phyloP scores from a whole-genome alignment of 2,888 invertebrate species.

The Seira musarum region DNA sequence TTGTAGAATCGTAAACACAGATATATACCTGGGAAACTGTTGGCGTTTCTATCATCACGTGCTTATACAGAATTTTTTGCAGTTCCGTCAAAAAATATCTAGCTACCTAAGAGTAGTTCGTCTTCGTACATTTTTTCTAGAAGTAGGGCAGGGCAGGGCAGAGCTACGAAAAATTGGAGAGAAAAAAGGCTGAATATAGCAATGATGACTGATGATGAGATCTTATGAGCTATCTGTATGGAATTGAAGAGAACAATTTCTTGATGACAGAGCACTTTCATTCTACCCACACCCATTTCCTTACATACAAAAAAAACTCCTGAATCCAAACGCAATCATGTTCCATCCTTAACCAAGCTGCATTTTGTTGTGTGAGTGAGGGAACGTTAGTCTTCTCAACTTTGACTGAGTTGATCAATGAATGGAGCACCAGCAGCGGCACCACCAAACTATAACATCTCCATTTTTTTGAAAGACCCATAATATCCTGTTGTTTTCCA shows the following conservation, averaged over 20 bases:
- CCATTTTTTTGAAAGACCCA: background rate
- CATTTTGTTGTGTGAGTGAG: background rate
- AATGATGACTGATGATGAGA: constrained; percentile 60
- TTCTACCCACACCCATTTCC: constrained; percentile 6
- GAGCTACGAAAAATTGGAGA: constrained; percentile 49
- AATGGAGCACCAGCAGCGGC: background rate
- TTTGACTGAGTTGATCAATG: too few species aligned
- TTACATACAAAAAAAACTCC: constrained; percentile 10
- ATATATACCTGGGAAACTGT: too few species aligned
- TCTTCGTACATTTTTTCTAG: too few species aligned
- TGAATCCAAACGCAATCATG: background rate
- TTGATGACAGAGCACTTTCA: constrained; percentile 15
- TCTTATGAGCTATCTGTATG: constrained; percentile 38
- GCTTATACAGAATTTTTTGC: too few species aligned
- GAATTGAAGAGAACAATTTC: constrained; percentile 35
- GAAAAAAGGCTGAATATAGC: constrained; percentile 44
- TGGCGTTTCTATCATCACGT: too few species aligned
- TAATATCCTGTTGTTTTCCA: background rate
- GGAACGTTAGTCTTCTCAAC: background rate
- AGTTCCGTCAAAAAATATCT: too few species aligned
- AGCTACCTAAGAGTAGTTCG: too few species aligned
- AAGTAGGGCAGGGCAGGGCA: constrained; percentile 6
- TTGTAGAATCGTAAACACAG: too few species aligned
- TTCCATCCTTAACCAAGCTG: background rate
- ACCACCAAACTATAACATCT: background rate